Evolutionary conservation across 2,113 vertebrate species (phyloP).

Genomic region (Xenopus borealis): DNA sequence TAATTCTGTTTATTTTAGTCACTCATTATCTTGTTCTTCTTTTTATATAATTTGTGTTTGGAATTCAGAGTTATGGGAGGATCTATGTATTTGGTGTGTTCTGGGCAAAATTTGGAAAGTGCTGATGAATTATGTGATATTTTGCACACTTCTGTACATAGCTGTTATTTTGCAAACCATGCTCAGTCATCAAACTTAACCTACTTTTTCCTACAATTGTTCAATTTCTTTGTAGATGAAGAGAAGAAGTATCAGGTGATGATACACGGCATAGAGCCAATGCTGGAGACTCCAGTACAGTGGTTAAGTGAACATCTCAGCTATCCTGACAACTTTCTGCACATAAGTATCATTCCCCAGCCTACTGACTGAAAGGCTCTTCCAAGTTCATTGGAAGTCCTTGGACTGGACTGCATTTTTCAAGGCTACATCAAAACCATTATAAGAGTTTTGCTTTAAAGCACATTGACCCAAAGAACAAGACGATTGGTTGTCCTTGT

Average conservation of each 20-base stretch:
- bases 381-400: slow-evolving; percentile 16
- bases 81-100: no score
- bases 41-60: no score
- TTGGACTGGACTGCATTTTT: slow-evolving; percentile 52
- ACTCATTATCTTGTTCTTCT: no score
- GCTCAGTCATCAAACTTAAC: no score
- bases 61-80: no score
- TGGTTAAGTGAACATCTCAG: slow-evolving; percentile 98
- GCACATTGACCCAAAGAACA: neutral
- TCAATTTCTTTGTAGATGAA: slow-evolving; percentile 71
- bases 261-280: slow-evolving; percentile 95
- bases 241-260: slow-evolving; percentile 87
- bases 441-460: slow-evolving; percentile 49
- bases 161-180: no score
- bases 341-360: slow-evolving; percentile 85
- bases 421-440: slow-evolving; percentile 57
- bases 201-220: no score
- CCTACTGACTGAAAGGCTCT: slow-evolving; percentile 79
- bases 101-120: no score
- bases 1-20: no score
- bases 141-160: no score
- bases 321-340: slow-evolving; percentile 97
- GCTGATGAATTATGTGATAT: no score
- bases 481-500: slow-evolving; percentile 10
- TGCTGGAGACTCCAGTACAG: slow-evolving; percentile 94